Conservation (phyloP, 2,888 invertebrate species). For the Adelognathus sp. region DNA sequence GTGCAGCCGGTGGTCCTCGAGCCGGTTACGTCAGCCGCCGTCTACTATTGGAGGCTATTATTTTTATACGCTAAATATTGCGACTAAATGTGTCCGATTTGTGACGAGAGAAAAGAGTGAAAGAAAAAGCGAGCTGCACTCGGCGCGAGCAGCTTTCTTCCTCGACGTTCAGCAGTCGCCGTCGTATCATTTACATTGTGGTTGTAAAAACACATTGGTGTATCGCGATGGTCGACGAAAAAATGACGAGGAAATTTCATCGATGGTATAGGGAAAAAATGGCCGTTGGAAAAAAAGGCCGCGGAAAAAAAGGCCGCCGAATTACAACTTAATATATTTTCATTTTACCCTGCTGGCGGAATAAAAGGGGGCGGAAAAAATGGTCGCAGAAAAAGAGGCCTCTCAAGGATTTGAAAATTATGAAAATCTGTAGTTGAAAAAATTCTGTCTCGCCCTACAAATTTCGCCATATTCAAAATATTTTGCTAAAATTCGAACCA, state of each 20-base stretch:
- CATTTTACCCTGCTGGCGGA: too few species aligned
- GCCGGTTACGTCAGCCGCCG: constrained; percentile 53
- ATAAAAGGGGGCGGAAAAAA: too few species aligned
- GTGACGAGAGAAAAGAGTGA: constrained; percentile 41
- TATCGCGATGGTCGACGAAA: constrained; percentile 51
- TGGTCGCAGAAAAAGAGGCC: too few species aligned
- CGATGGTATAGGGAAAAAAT: too few species aligned
- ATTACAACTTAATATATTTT: too few species aligned
- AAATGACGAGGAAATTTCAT: constrained; percentile 56
- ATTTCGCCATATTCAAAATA: too few species aligned
- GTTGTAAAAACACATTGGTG: constrained; percentile 48
- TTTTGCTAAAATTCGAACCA: too few species aligned
- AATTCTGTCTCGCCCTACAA: too few species aligned
- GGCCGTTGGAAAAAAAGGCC: too few species aligned
- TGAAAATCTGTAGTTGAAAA: too few species aligned
- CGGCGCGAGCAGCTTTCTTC: constrained; percentile 63
- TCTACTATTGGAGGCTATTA: constrained; percentile 78
- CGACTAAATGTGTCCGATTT: constrained; percentile 56
- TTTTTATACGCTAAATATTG: constrained; percentile 76
- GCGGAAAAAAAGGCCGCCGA: too few species aligned
- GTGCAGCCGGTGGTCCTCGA: constrained; percentile 65
- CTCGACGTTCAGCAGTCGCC: constrained; percentile 39
- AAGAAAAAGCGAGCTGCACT: constrained; percentile 57
- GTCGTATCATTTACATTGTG: constrained; percentile 61
- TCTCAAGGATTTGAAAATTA: too few species aligned